Conservation (phyloP, 2,888 invertebrate species). For the Yponomeuta plumbellus region DNA sequence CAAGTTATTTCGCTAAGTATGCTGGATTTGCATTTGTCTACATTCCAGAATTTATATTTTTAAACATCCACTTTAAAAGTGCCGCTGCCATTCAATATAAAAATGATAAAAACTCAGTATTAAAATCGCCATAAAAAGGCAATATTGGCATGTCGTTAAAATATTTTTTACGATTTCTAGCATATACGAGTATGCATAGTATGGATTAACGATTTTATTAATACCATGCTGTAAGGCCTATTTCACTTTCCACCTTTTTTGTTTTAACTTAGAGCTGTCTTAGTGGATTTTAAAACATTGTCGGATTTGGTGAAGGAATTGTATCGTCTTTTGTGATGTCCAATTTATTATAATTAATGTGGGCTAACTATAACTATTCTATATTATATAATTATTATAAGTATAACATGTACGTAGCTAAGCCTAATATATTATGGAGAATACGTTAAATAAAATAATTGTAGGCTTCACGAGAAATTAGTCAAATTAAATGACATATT, state of each 20-base stretch:
- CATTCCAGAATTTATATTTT: constrained; percentile 11
- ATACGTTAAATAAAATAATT: neutral
- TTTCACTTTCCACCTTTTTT: too few relatives aligned
- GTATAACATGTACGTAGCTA: constrained; percentile 34
- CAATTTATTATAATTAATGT: constrained; percentile 24
- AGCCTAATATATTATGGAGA: neutral
- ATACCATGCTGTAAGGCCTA: too few relatives aligned
- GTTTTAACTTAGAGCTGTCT: too few relatives aligned
- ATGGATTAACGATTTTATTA: too few relatives aligned
- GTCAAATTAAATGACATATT: neutral
- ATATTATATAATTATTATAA: constrained; percentile 28
- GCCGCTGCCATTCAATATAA: neutral
- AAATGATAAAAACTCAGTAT: neutral
- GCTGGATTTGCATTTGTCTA: neutral
- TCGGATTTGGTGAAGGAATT: constrained; percentile 20
- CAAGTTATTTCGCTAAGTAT: neutral
- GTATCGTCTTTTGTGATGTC: constrained; percentile 30
- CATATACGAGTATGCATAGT: too few relatives aligned
- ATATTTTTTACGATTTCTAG: neutral
- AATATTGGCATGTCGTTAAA: neutral
- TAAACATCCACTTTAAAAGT: neutral
- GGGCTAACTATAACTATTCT: constrained; percentile 25
- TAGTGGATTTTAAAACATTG: neutral
- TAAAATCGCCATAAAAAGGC: neutral
- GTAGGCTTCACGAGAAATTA: constrained; percentile 1